phyloP scores from a whole-genome alignment of 2,888 invertebrate species.

The Philonicus albiceps region DNA sequence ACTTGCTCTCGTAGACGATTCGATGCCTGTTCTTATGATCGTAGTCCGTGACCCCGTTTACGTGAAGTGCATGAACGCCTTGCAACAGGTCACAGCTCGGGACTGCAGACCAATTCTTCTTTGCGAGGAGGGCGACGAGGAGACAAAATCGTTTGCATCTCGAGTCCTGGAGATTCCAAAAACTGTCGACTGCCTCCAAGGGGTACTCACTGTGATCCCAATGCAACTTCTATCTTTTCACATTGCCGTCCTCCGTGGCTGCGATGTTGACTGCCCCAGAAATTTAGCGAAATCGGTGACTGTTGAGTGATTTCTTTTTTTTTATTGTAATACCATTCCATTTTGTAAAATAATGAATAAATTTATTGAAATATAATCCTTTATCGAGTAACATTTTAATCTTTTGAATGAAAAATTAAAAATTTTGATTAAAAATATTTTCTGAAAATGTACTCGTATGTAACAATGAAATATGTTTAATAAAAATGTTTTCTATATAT shows the following conservation, averaged over 20 bases:
- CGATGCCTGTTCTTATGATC: constrained; percentile 99
- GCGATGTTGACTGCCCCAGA: constrained; percentile 98
- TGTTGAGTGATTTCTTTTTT: constrained; percentile 79
- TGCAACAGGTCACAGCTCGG: constrained; percentile 94
- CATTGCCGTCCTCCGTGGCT: constrained; percentile 93
- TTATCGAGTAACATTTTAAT: not conserved
- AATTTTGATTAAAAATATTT: not conserved
- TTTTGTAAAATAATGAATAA: not conserved
- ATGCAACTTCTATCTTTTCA: constrained; percentile 98
- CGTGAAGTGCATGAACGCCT: constrained; percentile 96
- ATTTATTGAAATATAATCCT: not conserved
- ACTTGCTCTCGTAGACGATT: constrained; percentile 93
- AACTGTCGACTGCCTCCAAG: constrained; percentile 95
- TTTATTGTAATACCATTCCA: not conserved
- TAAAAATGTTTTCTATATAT: not conserved
- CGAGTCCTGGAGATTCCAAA: constrained; percentile 88
- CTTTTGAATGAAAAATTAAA: not conserved
- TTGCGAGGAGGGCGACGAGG: constrained; percentile 91
- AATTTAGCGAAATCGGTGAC: constrained; percentile 99
- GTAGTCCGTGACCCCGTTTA: constrained; percentile 96
- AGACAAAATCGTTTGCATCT: constrained; percentile 81
- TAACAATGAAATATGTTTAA: not conserved
- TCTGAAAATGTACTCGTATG: not conserved
- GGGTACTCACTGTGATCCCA: constrained; percentile 96
- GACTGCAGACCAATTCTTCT: constrained; percentile 95